These are phyloP conservation scores for Cavia aperea DNA, from an alignment of 2,113 vertebrate genomes.

Conservation along the genomic window DNA sequence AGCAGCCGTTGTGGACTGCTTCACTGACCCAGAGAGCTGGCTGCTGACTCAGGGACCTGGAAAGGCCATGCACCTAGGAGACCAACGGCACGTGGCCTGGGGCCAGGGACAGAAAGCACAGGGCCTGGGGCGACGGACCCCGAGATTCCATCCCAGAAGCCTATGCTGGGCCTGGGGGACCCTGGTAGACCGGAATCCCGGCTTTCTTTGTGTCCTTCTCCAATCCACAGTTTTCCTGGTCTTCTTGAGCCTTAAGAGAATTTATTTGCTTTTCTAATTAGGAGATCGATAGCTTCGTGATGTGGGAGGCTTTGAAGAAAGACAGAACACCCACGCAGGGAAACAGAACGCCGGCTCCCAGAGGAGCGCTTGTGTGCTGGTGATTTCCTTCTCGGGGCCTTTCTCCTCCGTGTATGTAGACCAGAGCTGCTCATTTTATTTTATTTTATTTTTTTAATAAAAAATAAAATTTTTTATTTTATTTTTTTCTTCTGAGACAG, in stretches of 20 bases:
- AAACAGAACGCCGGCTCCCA: fast-evolving
- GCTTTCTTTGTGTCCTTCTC: not conserved
- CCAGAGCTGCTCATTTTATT: fast-evolving
- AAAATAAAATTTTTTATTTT: no score
- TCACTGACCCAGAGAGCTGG: not conserved
- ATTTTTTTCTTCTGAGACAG: no score
- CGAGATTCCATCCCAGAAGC: not conserved
- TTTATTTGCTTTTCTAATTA: constrained; percentile 29
- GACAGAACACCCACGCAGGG: not conserved
- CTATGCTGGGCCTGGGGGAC: not conserved
- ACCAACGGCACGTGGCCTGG: fast-evolving
- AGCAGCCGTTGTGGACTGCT: not conserved
- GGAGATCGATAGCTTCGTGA: not conserved
- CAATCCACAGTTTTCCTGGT: not conserved
- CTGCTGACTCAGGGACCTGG: not conserved
- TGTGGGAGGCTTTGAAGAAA: not conserved
- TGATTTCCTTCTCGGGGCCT: not conserved
- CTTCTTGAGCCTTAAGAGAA: not conserved
- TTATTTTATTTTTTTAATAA: no score
- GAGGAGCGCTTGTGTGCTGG: fast-evolving
- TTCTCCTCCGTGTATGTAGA: fast-evolving
- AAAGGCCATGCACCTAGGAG: not conserved
- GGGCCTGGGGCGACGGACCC: no score
- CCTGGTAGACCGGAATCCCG: not conserved
- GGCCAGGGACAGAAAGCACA: not conserved